A percentile compares a stretch with the other conserved stretches of the same genome.
Evolutionary conservation across 1,140 invertebrate species (phyloP).

Genomic region (Drosophila nebulosa): DNA sequence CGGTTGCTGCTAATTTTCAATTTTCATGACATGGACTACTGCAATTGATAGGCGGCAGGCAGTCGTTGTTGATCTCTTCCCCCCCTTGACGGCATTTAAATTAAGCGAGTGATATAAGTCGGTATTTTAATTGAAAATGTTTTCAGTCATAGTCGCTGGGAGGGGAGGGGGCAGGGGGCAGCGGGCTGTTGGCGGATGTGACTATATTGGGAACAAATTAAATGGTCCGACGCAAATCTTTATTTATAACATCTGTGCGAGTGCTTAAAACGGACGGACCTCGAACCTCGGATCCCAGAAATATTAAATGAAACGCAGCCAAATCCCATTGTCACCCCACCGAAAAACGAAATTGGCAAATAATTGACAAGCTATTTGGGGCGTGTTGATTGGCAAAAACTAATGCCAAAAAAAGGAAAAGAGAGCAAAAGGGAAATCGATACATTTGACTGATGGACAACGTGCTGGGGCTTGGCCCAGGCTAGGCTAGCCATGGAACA

Average conservation of each 20-base stretch:
- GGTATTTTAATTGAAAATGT: constrained; percentile 66
- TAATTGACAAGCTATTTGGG: constrained; percentile 77
- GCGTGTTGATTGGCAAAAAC: constrained; percentile 76
- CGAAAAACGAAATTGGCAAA: constrained; percentile 73
- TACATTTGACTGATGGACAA: constrained; percentile 76
- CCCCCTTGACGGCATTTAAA: constrained; percentile 73
- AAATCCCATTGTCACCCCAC: constrained; percentile 76
- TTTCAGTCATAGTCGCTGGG: not conserved
- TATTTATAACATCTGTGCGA: constrained; percentile 71
- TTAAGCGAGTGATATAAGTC: constrained; percentile 61
- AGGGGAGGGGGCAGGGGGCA: not conserved
- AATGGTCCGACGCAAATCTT: constrained; percentile 63
- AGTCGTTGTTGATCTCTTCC: constrained; percentile 66
- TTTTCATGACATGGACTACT: constrained; percentile 60
- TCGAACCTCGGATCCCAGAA: constrained; percentile 14
- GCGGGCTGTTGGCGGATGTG: constrained; percentile 54
- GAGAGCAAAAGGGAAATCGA: constrained; percentile 49
- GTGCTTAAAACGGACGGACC: constrained; percentile 30
- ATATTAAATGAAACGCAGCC: constrained; percentile 73
- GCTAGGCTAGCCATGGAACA: constrained; percentile 18
- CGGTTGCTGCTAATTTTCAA: constrained; percentile 64
- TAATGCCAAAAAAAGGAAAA: constrained; percentile 58
- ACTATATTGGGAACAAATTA: constrained; percentile 73
- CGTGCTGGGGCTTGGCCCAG: constrained; percentile 3
- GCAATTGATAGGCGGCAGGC: constrained; percentile 57